Percentiles rank a stretch among this genome's conserved stretches.
Evolutionary conservation across 2,888 invertebrate genomes (phyloP).

Genomic region (Synergus laeviventris): DNA sequence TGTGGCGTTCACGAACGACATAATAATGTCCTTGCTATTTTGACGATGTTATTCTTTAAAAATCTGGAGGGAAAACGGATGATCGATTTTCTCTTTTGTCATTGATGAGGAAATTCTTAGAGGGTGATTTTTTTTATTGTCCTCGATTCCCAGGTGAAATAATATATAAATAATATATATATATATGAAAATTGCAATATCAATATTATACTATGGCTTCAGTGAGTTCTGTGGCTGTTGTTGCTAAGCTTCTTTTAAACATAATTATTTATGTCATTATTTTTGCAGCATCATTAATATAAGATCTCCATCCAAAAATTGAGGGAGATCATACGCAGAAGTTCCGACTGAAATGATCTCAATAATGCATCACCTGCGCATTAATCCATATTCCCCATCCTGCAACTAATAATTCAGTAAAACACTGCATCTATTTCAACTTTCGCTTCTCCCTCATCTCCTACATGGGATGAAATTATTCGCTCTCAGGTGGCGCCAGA

Average conservation of each 20-base stretch:
- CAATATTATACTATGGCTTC: background rate
- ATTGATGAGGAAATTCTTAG: background rate
- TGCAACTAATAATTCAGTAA: background rate
- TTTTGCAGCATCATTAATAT: too few relatives aligned
- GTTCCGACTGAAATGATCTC: background rate
- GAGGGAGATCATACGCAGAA: background rate
- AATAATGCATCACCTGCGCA: background rate
- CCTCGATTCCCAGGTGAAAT: background rate
- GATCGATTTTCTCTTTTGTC: slow-evolving; percentile 14
- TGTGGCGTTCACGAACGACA: background rate
- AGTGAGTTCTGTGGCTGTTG: too few relatives aligned
- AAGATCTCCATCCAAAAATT: too few relatives aligned
- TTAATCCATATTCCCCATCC: background rate
- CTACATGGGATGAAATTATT: slow-evolving; percentile 6
- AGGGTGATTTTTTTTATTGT: background rate
- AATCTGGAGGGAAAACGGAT: background rate
- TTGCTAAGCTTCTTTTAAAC: too few relatives aligned
- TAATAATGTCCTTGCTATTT: slow-evolving; percentile 15
- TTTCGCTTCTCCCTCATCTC: background rate
- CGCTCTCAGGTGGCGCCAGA: slow-evolving; percentile 26
- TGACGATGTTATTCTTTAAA: slow-evolving; percentile 9
- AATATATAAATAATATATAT: background rate
- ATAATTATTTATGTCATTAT: too few relatives aligned
- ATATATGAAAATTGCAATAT: background rate
- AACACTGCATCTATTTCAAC: slow-evolving; percentile 1